Evolutionary conservation across 2,797 vertebrate species (phyloP).

Genomic region (Cyclura pinguis): DNA sequence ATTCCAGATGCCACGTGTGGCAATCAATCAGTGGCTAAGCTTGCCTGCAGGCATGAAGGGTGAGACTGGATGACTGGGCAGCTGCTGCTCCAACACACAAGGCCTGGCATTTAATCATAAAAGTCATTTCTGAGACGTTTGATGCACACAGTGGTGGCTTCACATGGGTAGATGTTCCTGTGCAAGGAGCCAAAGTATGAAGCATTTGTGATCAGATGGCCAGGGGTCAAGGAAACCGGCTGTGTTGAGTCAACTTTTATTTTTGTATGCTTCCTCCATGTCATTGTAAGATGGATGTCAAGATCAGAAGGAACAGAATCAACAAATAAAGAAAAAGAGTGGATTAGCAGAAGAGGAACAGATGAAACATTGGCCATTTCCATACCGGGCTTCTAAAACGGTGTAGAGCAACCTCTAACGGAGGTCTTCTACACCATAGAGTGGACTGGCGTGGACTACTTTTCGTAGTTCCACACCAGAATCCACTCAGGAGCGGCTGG

Average conservation of each 20-base stretch:
- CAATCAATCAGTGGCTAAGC: constrained; percentile 10
- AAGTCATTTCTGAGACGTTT: constrained; percentile 8
- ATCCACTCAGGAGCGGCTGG: no score
- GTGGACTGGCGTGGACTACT: no score
- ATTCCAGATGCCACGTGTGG: constrained; percentile 18
- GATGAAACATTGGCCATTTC: no score
- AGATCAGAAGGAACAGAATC: not conserved
- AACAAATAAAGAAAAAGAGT: not conserved
- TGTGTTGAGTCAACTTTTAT: not conserved
- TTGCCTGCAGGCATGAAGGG: constrained; percentile 3
- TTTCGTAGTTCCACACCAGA: no score
- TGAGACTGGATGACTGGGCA: constrained; percentile 10
- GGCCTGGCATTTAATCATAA: constrained; percentile 13
- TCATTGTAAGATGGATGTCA: not conserved
- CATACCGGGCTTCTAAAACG: no score
- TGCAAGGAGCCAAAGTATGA: not conserved
- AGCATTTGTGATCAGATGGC: not conserved
- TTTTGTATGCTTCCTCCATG: not conserved
- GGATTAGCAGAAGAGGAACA: not conserved
- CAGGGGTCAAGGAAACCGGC: not conserved
- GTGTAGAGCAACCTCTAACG: no score
- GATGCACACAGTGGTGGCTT: not conserved
- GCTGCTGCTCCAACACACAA: not conserved
- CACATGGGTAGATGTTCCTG: not conserved
- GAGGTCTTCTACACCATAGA: no score